These are phyloP conservation scores for Oreochromis niloticus DNA, from an alignment of 2,113 vertebrate species.

Conservation along the genomic window DNA sequence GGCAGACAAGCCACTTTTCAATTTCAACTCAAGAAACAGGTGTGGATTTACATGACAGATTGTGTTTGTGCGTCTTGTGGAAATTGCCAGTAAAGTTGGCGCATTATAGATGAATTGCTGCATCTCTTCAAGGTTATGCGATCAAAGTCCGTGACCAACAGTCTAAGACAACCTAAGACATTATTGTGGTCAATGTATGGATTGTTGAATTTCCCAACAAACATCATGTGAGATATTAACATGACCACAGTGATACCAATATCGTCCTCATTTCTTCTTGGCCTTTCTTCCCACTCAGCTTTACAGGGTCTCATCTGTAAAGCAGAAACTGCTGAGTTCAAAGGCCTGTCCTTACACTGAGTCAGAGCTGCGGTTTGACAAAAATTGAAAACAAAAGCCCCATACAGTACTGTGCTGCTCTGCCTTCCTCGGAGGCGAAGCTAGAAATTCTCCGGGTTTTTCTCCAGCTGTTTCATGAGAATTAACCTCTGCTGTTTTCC, in stretches of 20 bases:
- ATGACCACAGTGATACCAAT: background rate
- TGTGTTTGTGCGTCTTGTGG: background rate
- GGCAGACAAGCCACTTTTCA: background rate
- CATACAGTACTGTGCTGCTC: background rate
- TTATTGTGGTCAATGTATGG: background rate
- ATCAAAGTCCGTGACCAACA: background rate
- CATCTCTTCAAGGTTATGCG: background rate
- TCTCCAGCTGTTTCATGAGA: background rate
- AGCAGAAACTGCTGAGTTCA: conserved; percentile 26
- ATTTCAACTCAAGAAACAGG: background rate
- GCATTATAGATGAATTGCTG: background rate
- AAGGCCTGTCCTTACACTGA: background rate
- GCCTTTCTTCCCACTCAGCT: background rate
- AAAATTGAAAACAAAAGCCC: background rate
- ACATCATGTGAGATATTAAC: background rate
- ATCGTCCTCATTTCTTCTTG: conserved; percentile 13
- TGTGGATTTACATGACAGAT: background rate
- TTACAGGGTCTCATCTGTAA: conserved; percentile 46
- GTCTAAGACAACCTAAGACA: background rate
- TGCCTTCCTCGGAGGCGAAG: background rate
- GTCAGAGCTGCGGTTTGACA: background rate
- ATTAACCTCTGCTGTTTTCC: background rate
- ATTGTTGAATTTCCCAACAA: background rate
- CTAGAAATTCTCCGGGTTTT: background rate
- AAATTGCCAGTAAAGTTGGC: background rate